Evolutionary conservation across 2,113 vertebrate species (phyloP).

Genomic region (Tetrax tetrax): DNA sequence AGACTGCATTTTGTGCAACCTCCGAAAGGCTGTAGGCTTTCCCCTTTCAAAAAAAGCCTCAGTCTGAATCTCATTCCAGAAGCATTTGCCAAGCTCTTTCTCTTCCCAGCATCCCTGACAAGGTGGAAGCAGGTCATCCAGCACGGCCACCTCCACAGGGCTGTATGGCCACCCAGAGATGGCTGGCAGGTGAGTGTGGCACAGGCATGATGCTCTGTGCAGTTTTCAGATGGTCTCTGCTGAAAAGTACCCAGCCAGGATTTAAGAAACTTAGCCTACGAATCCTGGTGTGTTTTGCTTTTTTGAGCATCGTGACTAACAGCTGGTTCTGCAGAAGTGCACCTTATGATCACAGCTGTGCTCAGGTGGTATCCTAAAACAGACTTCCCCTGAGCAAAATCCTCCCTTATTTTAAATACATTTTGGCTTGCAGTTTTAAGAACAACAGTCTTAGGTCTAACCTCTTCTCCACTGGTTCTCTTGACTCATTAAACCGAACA

Average conservation of each 20-base stretch:
- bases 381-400: neutral
- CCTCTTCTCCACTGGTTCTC: neutral
- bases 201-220: too few relatives aligned
- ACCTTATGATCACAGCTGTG: neutral
- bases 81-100: neutral
- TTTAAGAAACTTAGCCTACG: neutral
- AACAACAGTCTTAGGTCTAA: neutral
- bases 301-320: neutral
- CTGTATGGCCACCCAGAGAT: neutral
- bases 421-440: neutral
- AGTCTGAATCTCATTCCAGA: neutral
- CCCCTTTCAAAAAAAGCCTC: neutral
- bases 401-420: neutral
- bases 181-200: rapidly evolving
- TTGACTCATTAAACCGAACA: neutral
- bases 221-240: neutral
- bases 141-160: neutral
- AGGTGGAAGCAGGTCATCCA: neutral
- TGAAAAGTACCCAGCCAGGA: neutral
- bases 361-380: neutral
- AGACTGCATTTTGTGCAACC: neutral
- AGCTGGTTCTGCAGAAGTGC: neutral
- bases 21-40: rapidly evolving
- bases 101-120: neutral
- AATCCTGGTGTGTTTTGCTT: neutral